These are phyloP conservation scores for Neoascia interrupta DNA, from an alignment of 2,888 invertebrate genomes.

Conservation along the genomic window DNA sequence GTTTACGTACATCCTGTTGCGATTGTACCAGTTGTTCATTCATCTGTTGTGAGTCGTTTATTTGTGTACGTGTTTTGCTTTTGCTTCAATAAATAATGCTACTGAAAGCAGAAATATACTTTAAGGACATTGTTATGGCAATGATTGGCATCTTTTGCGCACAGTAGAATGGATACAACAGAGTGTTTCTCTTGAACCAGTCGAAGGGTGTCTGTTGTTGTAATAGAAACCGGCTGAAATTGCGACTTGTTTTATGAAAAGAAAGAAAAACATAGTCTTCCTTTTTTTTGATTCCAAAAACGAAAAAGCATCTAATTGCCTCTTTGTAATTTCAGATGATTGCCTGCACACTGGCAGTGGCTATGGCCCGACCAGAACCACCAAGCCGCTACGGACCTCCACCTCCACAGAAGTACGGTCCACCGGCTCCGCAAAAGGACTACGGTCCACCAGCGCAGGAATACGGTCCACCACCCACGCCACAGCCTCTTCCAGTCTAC, in stretches of 20 bases:
- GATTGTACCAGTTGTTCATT: constrained; percentile 18
- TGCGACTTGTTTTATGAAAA: too few relatives aligned
- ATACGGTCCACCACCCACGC: constrained; percentile 67
- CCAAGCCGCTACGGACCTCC: constrained; percentile 77
- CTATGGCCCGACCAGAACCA: constrained; percentile 79
- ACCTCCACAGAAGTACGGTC: constrained; percentile 73
- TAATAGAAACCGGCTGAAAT: too few relatives aligned
- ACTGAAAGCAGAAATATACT: too few relatives aligned
- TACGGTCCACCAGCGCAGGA: constrained; percentile 75
- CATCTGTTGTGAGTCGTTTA: constrained; percentile 23
- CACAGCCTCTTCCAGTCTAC: constrained; percentile 76
- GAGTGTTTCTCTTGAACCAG: too few relatives aligned
- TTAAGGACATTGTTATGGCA: too few relatives aligned
- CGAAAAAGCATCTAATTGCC: too few relatives aligned
- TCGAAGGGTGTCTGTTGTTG: too few relatives aligned
- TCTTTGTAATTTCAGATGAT: constrained; percentile 71
- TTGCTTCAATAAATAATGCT: too few relatives aligned
- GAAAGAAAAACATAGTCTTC: too few relatives aligned
- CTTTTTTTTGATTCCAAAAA: too few relatives aligned
- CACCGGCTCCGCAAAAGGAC: constrained; percentile 76
- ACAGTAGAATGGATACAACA: too few relatives aligned
- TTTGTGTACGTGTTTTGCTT: too few relatives aligned
- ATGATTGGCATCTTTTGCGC: constrained; percentile 30
- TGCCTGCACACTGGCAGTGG: constrained; percentile 77
- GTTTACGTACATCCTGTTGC: constrained; percentile 11